A percentile compares a stretch with the other conserved stretches of the same genome.
These are phyloP conservation scores for Fukomys damarensis DNA, from an alignment of 2,113 vertebrate species.

Conservation along the genomic window DNA sequence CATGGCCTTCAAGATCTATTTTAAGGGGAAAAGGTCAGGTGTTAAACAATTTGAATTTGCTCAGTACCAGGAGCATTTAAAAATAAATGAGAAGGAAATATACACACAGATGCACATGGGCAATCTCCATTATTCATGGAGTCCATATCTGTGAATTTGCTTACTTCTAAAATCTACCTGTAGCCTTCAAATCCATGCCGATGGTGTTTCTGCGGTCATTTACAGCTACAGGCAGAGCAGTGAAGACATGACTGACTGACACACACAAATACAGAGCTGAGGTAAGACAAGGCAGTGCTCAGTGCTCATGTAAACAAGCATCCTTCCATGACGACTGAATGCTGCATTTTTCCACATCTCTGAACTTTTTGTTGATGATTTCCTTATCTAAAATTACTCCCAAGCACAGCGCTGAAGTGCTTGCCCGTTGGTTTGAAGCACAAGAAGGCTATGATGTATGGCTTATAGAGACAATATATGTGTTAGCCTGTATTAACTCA, in stretches of 20 bases:
- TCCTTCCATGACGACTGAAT: background rate
- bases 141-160: background rate
- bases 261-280: background rate
- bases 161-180: background rate
- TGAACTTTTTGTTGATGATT: background rate
- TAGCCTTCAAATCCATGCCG: background rate
- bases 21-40: slow-evolving; percentile 3
- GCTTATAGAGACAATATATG: background rate
- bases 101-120: background rate
- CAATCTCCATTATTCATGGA: background rate
- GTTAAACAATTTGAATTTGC: background rate
- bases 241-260: background rate
- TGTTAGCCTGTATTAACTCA: background rate
- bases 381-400: background rate
- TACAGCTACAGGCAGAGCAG: background rate
- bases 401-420: background rate
- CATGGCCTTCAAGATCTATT: background rate
- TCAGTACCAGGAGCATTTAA: background rate
- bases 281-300: background rate
- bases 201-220: background rate
- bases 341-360: background rate
- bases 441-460: background rate
- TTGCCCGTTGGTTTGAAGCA: background rate
- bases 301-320: background rate
- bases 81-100: background rate